A percentile compares a stretch with the other conserved stretches of the same genome.
Conservation (phyloP, 2,888 invertebrate genomes). For the Melieria picta region DNA sequence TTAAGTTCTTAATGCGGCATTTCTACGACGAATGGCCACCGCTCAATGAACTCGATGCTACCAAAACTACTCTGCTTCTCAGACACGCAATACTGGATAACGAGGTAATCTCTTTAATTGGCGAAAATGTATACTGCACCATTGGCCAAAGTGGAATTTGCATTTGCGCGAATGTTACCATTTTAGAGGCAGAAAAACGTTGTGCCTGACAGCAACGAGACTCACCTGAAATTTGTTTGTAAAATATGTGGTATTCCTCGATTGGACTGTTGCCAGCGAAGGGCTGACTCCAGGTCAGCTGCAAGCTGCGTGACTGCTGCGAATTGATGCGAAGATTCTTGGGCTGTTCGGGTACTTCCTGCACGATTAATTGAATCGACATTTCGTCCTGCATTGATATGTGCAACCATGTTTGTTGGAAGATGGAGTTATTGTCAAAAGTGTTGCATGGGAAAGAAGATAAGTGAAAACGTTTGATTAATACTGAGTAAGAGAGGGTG, state of each 20-base stretch:
- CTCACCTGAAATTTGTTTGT: constrained; percentile 78
- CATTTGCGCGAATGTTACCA: no score
- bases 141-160: no score
- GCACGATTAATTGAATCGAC: constrained; percentile 88
- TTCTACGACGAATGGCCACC: no score
- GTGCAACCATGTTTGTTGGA: neutral
- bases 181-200: no score
- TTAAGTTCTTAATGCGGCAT: no score
- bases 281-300: constrained; percentile 89
- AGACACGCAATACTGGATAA: no score
- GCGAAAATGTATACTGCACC: no score
- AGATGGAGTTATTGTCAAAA: no score
- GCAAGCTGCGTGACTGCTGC: constrained; percentile 84
- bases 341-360: constrained; percentile 91
- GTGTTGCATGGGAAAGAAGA: neutral
- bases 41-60: no score
- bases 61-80: no score
- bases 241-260: constrained; percentile 88
- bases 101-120: no score
- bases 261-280: constrained; percentile 91
- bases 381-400: constrained; percentile 75
- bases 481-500: neutral
- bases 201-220: neutral
- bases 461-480: neutral
- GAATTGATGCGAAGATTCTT: constrained; percentile 86